Conservation (phyloP, 92 coral and sea anemone species). For the Zoanthus sansibaricus region DNA sequence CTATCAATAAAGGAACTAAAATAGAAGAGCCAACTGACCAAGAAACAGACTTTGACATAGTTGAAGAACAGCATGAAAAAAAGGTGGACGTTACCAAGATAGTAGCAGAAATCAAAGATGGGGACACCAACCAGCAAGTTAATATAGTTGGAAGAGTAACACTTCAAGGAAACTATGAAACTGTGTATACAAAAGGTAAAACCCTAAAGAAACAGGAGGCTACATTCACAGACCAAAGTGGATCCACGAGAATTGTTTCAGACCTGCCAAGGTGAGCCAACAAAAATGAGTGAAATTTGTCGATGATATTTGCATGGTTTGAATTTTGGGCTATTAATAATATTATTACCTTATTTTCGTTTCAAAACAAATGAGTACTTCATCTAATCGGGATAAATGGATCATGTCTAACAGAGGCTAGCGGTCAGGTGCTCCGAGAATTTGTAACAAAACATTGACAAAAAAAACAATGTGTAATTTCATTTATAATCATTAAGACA, state of each 20-base stretch:
- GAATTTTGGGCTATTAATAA: no score
- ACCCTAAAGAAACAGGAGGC: constrained; percentile 57
- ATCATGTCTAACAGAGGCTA: no score
- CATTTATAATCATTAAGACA: no score
- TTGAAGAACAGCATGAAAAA: not conserved
- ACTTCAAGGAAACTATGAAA: constrained; percentile 9
- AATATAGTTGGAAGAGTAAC: constrained; percentile 17
- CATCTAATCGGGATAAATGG: no score
- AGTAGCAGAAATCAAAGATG: constrained; percentile 19
- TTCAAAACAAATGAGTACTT: no score
- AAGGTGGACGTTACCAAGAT: not conserved
- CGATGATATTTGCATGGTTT: no score
- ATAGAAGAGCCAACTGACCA: constrained; percentile 17
- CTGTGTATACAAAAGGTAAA: constrained; percentile 19
- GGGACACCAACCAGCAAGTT: constrained; percentile 7
- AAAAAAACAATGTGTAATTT: no score
- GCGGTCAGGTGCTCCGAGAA: no score
- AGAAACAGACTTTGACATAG: constrained; percentile 24
- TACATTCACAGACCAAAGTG: constrained; percentile 41
- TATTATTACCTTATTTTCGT: no score
- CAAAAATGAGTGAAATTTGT: no score
- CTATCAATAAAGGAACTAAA: constrained; percentile 8
- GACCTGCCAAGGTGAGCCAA: no score
- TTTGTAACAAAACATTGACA: no score
- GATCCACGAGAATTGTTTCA: constrained; percentile 40